Conservation (phyloP, 1,140 invertebrate genomes). For the Dermatophagoides farinae region DNA sequence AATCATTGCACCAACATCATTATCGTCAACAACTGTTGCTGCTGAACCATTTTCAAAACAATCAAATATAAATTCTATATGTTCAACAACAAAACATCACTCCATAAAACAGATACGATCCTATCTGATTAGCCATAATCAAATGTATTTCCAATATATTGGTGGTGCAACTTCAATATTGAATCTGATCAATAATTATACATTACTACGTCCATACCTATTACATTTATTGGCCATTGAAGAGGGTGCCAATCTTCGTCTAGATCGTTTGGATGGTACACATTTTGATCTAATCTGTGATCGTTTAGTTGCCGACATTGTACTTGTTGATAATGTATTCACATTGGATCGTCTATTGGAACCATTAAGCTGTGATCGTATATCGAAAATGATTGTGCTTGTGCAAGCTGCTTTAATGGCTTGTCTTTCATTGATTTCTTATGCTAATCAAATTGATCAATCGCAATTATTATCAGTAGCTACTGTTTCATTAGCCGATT, state of each 20-base stretch:
- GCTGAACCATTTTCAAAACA: not conserved
- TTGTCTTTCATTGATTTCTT: conserved; percentile 45
- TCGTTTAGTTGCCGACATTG: conserved; percentile 55
- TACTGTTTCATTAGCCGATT: not conserved
- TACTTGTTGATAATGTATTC: conserved; percentile 54
- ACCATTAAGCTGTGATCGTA: conserved; percentile 53
- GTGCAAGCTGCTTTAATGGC: conserved; percentile 57
- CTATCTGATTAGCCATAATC: conserved; percentile 34
- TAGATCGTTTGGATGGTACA: conserved; percentile 50
- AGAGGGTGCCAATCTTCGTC: conserved; percentile 38
- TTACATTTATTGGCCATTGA: conserved; percentile 44
- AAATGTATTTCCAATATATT: conserved; percentile 39
- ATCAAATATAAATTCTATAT: not conserved
- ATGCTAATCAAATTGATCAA: conserved; percentile 41
- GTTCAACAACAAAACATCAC: not conserved
- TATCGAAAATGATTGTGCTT: conserved; percentile 51
- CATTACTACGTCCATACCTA: conserved; percentile 50
- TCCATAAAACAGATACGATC: not conserved
- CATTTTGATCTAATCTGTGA: conserved; percentile 44
- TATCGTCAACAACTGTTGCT: not conserved
- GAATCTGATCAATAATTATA: conserved; percentile 49
- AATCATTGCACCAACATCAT: not conserved
- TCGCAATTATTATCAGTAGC: conserved; percentile 38
- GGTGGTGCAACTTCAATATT: conserved; percentile 56
- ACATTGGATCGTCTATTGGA: conserved; percentile 57